These are phyloP conservation scores for Platorchestia sp. DNA, from an alignment of 1,140 invertebrate species.

Conservation along the genomic window DNA sequence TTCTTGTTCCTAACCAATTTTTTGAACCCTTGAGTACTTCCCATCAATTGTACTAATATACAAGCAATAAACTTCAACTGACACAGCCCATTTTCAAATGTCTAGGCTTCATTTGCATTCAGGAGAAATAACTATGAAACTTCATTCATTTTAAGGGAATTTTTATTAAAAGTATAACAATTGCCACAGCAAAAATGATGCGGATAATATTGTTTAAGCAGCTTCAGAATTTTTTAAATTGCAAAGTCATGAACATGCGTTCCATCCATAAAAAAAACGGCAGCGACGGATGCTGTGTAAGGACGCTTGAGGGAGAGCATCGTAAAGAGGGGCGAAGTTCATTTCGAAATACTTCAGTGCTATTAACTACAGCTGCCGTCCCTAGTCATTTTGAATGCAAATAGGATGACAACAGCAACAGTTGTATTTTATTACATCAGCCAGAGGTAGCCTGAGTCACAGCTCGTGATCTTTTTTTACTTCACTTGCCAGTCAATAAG, in stretches of 20 bases:
- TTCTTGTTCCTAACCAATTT: no score
- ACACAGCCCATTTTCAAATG: no score
- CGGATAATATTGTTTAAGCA: no score
- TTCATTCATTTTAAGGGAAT: no score
- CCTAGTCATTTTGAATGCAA: neutral
- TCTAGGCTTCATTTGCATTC: no score
- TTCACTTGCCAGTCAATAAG: neutral
- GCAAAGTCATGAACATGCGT: neutral
- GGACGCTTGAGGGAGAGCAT: neutral
- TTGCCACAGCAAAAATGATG: no score
- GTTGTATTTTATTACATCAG: slow-evolving; percentile 10
- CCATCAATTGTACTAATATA: no score
- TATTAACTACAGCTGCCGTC: slow-evolving; percentile 3
- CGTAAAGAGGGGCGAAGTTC: neutral
- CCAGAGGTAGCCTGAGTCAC: neutral
- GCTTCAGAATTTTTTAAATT: neutral
- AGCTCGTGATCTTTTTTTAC: neutral
- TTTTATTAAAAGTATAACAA: no score
- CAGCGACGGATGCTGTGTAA: neutral
- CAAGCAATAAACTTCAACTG: no score
- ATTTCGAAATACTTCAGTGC: neutral
- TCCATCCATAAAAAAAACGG: neutral
- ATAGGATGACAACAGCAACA: neutral
- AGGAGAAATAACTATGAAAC: no score
- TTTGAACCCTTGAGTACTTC: no score